Conservation (phyloP, 2,888 invertebrate species). For the Peribatodes rhomboidaria region DNA sequence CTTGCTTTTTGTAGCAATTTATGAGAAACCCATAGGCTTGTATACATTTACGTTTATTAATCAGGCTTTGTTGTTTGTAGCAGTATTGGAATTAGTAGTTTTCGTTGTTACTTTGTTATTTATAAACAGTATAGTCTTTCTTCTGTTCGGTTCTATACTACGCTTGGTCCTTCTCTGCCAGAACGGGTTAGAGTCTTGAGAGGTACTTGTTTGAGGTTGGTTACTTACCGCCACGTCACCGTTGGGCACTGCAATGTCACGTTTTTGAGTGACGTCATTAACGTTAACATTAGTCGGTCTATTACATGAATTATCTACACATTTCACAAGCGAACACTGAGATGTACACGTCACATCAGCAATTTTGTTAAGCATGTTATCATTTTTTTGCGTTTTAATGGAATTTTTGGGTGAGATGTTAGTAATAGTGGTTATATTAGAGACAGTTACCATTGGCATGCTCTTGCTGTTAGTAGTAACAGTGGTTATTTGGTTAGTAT, state of each 20-base stretch:
- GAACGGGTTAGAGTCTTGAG: conserved; percentile 81
- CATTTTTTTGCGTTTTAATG: conserved; percentile 78
- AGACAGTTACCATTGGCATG: conserved; percentile 86
- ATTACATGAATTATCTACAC: conserved; percentile 58
- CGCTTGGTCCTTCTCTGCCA: conserved; percentile 80
- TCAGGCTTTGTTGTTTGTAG: conserved; percentile 55
- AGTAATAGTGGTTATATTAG: conserved; percentile 85
- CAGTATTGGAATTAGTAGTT: conserved; percentile 60
- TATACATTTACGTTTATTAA: conserved; percentile 45
- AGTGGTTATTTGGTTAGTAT: conserved; percentile 71
- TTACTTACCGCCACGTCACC: conserved; percentile 72
- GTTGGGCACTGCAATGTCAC: conserved; percentile 64
- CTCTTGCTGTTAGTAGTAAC: conserved; percentile 77
- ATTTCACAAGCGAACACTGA: conserved; percentile 64
- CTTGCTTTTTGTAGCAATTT: conserved; percentile 71
- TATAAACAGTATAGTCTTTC: conserved; percentile 83
- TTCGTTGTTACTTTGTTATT: conserved; percentile 79
- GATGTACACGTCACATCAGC: conserved; percentile 67
- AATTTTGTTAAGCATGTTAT: conserved; percentile 65
- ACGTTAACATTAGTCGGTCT: conserved; percentile 57
- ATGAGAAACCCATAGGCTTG: conserved; percentile 71
- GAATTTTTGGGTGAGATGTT: conserved; percentile 84
- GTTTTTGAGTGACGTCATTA: conserved; percentile 57
- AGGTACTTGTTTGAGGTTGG: conserved; percentile 41
- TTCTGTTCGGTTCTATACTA: conserved; percentile 78